Base-by-base conservation (phyloP, 2,888 invertebrate genomes). In the Acanthosepion pharaonis region DNA sequence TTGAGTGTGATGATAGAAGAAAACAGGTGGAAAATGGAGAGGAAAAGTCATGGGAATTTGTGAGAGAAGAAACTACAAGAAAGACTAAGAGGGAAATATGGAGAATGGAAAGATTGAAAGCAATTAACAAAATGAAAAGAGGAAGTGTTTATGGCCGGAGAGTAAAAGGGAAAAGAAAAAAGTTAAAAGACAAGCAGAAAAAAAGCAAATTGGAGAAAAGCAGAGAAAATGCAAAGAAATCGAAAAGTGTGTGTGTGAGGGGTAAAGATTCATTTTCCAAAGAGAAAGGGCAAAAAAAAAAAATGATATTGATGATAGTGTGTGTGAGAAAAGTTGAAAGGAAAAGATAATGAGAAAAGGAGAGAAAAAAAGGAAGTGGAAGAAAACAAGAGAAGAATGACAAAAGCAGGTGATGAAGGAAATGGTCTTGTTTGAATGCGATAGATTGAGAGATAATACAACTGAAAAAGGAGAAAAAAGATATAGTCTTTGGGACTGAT, bases 401-500 rank as follows among this genome's bases (percentile, higher is more conserved):
- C 11, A 33, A 33, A 23, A 78, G 33, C n/a, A 23, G 78, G 5
- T 78, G 28, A 78, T n/a, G 78, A 33, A 33, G n/a, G 18, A 78
- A 78, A 78, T 78, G n/a, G n/a, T 78, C n/a, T 78, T 78, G n/a
- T 78, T 78, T 78, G 9, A n/a, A 78, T 78, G 78, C 9, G 78
- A 33, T 15, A 5, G 0, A 78, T 33, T 78, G 78, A 78, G 78
- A 78, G 78, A 78, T 28, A n/a, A n/a, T 28, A 78, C 9, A 78
- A 9, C n/a, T 33, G 11, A n/a, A 33, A n/a, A n/a, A 23, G 5
- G n/a, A 42, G 3, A 42, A 42, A 42, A 42, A 42, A 42, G 3
- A 42, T 42, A n/a, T 78, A n/a, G 78, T 78, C 78, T 78, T 78
- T 78, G n/a, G n/a, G 78, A 78, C 78, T 78, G 78, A 78, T 78